Conservation (phyloP, 2,113 vertebrate species). For the Gadus chalcogrammus region DNA sequence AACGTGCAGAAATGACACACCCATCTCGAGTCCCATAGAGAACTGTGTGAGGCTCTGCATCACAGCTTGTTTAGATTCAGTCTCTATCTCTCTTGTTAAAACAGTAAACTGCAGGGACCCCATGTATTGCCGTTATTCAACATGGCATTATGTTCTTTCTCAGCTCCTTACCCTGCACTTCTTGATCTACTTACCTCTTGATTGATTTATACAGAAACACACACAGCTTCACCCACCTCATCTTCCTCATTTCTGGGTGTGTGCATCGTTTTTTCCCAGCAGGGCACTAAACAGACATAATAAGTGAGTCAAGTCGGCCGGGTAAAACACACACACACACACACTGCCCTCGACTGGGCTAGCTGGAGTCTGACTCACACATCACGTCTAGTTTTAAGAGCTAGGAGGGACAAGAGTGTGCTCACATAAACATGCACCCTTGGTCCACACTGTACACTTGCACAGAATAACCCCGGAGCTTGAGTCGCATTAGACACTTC, state of each 20-base stretch:
- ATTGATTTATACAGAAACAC: constrained; percentile 27
- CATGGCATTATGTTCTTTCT: neutral
- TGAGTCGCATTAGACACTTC: too few species aligned
- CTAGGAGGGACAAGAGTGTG: too few species aligned
- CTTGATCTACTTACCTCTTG: constrained; percentile 8
- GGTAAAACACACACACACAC: neutral
- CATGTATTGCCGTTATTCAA: too few species aligned
- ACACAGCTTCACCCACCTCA: neutral
- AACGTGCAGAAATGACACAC: too few species aligned
- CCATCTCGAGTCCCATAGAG: too few species aligned
- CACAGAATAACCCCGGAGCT: too few species aligned
- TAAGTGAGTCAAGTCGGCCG: constrained; percentile 19
- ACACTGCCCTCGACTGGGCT: neutral
- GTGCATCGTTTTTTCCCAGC: constrained; percentile 20
- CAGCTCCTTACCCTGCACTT: neutral
- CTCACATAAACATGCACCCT: too few species aligned
- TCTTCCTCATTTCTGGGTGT: constrained; percentile 34
- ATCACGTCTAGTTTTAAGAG: constrained; percentile 33
- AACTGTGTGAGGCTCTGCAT: too few species aligned
- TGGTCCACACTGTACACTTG: too few species aligned
- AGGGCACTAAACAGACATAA: constrained; percentile 16
- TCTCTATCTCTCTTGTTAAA: too few species aligned
- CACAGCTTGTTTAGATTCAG: too few species aligned
- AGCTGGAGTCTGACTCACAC: constrained; percentile 31
- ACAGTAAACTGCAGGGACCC: too few species aligned